Base-by-base conservation (phyloP, 2,113 vertebrate species). In the Melanerpes formicivorus region DNA sequence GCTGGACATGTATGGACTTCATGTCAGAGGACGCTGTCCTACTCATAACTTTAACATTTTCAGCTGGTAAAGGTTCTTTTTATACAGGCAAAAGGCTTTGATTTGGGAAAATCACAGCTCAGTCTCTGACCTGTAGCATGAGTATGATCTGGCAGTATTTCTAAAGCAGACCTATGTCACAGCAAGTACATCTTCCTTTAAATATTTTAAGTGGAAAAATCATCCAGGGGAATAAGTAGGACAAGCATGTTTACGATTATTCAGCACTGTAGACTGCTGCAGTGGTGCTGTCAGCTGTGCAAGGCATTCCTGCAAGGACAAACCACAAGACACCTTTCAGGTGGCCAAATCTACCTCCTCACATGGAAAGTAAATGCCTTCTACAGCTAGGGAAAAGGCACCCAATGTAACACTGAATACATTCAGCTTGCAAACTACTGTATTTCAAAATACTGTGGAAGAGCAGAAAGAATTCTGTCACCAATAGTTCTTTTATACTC, bases 161-260 rank as follows among this genome's bases (percentile, higher is more conserved):
- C 75, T 82, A 18, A 85, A 93, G 40, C 1, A 40, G 40, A 74
- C 58, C 54, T 13, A 8, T 44, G 30, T 48, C 62, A 74, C 54
- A 69, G 76, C 42, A 80, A 89, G 79, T 48, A 93, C 46, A 32
- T 88, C 75, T 55, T 54, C 37, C 87, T 95, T 93, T 92, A 88
- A 93, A 93, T 90, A 85, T 52, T 84, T 87, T 67, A 93, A 75
- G 82, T 58, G 72, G 84, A 84, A 96, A 94, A 87, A 91, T 80
- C 73, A 87, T 94, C 90, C 74, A 62, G 80, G 80, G 79, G n/a
- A 93, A 65, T 92, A 96, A 96, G 77, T 95, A 94, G 94, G 96
- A 92, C 94, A 95, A 95, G 94, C 79, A 87, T 87, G 93, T 95
- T 95, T 95, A 91, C 23, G 12, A 89, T 91, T 96, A 92, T 90